phyloP scores from a whole-genome alignment of 1,140 invertebrate genomes.

The Hyles euphorbiae region DNA sequence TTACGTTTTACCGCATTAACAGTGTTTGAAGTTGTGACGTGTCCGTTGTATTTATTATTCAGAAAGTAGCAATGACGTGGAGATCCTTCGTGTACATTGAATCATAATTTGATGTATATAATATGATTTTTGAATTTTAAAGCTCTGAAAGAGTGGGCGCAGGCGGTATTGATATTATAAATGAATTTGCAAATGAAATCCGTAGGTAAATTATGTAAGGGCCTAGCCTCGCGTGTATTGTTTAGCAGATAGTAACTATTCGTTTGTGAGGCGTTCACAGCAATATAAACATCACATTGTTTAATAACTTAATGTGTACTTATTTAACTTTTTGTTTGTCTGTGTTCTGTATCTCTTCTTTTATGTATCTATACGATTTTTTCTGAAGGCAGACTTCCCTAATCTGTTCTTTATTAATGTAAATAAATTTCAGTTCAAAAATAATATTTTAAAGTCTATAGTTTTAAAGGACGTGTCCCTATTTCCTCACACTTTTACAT shows the following conservation, averaged over 20 bases:
- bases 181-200: slow-evolving; percentile 30
- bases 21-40: too few relatives aligned
- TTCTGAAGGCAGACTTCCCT: too few relatives aligned
- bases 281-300: too few relatives aligned
- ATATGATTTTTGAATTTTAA: slow-evolving; percentile 35
- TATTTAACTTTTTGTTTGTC: background rate
- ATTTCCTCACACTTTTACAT: too few relatives aligned
- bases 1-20: too few relatives aligned
- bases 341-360: too few relatives aligned
- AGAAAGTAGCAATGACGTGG: background rate
- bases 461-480: too few relatives aligned
- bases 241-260: slow-evolving; percentile 32
- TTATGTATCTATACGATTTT: too few relatives aligned
- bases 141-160: slow-evolving; percentile 39
- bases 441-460: too few relatives aligned
- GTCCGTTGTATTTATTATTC: too few relatives aligned
- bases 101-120: slow-evolving; percentile 54
- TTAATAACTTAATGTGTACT: background rate
- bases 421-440: too few relatives aligned
- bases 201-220: slow-evolving; percentile 40
- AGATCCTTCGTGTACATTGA: slow-evolving; percentile 43
- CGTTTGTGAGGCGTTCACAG: background rate
- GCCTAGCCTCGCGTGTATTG: slow-evolving; percentile 31
- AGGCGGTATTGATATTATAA: slow-evolving; percentile 24
- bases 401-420: too few relatives aligned